Evolutionary conservation across 2,888 invertebrate species (phyloP), one percentile per base, ranked within the genome.

Genomic region (Rhyacophila evoluta): DNA sequence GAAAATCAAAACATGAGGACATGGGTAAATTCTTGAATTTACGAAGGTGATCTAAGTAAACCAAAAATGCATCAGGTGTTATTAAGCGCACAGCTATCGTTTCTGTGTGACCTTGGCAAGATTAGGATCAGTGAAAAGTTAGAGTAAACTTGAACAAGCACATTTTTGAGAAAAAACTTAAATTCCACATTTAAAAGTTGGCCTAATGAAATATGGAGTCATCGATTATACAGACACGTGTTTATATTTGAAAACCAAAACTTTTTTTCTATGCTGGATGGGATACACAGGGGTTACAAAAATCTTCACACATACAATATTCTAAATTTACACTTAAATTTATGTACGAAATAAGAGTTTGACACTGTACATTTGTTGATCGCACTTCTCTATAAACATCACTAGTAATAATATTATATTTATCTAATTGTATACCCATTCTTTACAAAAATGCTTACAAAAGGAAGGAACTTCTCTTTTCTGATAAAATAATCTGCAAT

Each of bases 361-460:
- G 69, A 69, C 69, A 69, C 69, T 69, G 69, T 69, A 69, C 69
- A 69, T 33, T 29, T 69, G 69, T 69, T 28, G 69, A 69, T 69
- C 33, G 69, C 33, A 33, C 69, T 69, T 33, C n/a, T 33, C 33
- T 69, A 33, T 29, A 69, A 69, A 69, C 33, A 68, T 28, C 27
- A 69, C 69, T 55, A 55, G 10, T 55, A 55, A 4, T 4, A 55
- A 19, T 55, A 55, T 55, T 25, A 55, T 55, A 19, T 69, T 69
- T 69, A 69, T 28, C 69, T 69, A 29, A 69, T 69, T 69, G 69
- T 69, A 69, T 69, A 69, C 69, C 33, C 69, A 69, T 28, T 69
- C 19, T 25, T 55, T 55, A 55, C 55, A 55, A 55, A n/a, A 55
- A 55, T 55, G 55, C 19, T 55, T 55, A 55, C 55, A 55, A 55